Base-by-base conservation (phyloP, 92 coral and sea anemone species). In the Umimayanthus chanpuru region DNA sequence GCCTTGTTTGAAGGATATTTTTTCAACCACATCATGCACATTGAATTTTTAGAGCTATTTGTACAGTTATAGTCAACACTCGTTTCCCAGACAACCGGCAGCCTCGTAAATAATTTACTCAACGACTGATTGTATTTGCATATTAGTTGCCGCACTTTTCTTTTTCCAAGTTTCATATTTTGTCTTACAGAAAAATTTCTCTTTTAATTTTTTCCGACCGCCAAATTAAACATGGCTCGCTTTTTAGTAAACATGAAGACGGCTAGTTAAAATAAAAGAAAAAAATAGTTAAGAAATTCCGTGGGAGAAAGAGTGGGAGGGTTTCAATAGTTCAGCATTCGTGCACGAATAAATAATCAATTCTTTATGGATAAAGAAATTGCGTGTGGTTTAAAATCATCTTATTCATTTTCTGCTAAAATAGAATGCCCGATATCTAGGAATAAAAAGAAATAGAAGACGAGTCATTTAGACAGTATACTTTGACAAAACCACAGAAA, bases 231-330 rank as follows among this genome's bases (percentile, higher is more conserved):
- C 3, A 11, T 43, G 15, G 16, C 10, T 4, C 9, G 9, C 18
- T 29, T 72, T 72, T 1, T 29, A 32, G 29, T 28, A 26, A 71
- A 6, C 76, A 15, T 2, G 10, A 28, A 30, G 41, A 29, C 16
- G 18, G 21, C 41, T 3, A 72, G 1, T 72, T 72, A 1, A 20
- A 28, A 29, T 0, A 53, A 55, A 14, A 11, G 18, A 25, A 30
- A 28, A 29, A 2, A 36, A 4, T 43, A 61, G 10, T 28, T 6
- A 7, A 44, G 87, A 78, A 83, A 83, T 47, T 44, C 47, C 87
- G 87, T 83, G 87, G 78, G 87, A 70, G 74, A 68, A 67, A 0
- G 41, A 4, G 64, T 83, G 77, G 78, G 87, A 56, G 41, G 21
- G 5, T 80, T 55, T 80, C 44, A 39, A 41, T 38, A 75, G 79